Base-by-base conservation (phyloP, 2,113 vertebrate species). In the Leucoraja erinaceus region DNA sequence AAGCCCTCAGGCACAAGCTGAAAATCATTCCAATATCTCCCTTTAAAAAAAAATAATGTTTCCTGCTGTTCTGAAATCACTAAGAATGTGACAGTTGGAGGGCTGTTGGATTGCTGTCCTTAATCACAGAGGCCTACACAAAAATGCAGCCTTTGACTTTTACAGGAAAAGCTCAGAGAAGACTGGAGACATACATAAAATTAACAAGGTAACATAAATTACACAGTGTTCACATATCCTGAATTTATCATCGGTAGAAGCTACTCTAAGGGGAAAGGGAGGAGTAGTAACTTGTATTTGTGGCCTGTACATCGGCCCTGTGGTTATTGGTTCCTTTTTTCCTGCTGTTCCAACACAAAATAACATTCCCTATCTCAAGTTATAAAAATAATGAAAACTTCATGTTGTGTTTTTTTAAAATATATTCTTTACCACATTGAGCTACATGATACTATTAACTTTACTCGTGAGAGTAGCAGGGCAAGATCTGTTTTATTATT, bases 101-200 rank as follows among this genome's bases (percentile, higher is more conserved):
- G 68, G 12, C n/a, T 88, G 83, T 61, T 63, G 59, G 56, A 66
- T 88, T 63, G 93, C 94, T 95, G 95, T 61, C 54, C 59, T 63
- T 31, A 78, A 93, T 93, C 74, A 93, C 38, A 61, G 56, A 78
- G 31, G 4, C 59, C 54, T 7, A 79, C 74, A 78, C 47, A 77
- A 66, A 93, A 94, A 93, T 8, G 59, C 66, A 93, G 0, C 92
- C 75, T 56, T 86, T 93, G 54, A 92, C 14, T 94, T 93, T 75
- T 84, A 93, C 3, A 14, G 74, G 92, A 93, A 94, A 94, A 91
- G 93, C 12, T n/a, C 93, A 70, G 63, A 47, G 63, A 28, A 72
- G 66, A 72, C 66, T 74, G 90, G 66, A 91, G 93, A 78, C 68
- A 94, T 59, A 56, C 86, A 93, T 72, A 47, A 93, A 94, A 22